A percentile compares a stretch with the other conserved stretches of the same genome.
Evolutionary conservation across 2,113 vertebrate genomes (phyloP).

Genomic region (Xerus inauris): DNA sequence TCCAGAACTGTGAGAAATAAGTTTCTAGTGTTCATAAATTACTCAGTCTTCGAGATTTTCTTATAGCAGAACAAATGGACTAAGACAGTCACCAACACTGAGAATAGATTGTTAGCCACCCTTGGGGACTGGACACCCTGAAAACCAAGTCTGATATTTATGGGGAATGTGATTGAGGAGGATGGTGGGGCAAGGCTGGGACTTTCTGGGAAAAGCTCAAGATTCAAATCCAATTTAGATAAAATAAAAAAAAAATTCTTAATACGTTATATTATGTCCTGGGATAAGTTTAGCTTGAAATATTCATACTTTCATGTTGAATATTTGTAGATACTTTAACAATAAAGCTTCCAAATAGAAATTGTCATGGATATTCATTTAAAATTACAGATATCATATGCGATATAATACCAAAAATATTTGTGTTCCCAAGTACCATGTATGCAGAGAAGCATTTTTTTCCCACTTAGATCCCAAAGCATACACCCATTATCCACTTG

Average conservation of each 20-base stretch:
- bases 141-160: neutral
- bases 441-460: neutral
- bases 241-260: neutral
- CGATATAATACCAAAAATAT: no score
- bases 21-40: neutral
- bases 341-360: neutral
- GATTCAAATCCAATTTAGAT: neutral
- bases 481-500: neutral
- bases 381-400: neutral
- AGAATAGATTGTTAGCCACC: neutral
- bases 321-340: neutral
- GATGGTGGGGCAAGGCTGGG: fast-evolving
- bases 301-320: neutral
- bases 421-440: neutral
- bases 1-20: neutral
- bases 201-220: neutral
- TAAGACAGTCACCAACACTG: neutral
- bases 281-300: neutral
- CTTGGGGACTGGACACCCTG: neutral
- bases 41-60: neutral
- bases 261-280: neutral
- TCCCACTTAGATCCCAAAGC: neutral
- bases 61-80: neutral
- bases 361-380: neutral
- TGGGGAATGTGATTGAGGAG: fast-evolving